These are phyloP conservation scores for Neuroterus valhalla DNA, from an alignment of 1,140 invertebrate genomes.

Conservation along the genomic window DNA sequence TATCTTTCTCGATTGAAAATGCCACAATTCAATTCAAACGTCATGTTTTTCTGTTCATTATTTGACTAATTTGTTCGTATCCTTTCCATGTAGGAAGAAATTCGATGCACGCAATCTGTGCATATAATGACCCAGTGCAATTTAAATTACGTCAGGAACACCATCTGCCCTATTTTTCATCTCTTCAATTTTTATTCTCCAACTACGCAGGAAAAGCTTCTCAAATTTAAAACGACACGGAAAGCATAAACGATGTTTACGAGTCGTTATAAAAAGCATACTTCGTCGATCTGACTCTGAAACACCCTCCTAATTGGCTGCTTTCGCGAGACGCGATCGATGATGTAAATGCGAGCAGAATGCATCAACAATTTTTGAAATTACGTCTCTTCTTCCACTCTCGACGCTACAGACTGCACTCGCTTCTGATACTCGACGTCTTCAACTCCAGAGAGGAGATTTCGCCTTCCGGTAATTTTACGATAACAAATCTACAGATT, in stretches of 20 bases:
- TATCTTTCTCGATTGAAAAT: too few species aligned
- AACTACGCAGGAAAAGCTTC: slow-evolving; percentile 7
- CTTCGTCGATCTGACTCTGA: not conserved
- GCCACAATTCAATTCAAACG: too few species aligned
- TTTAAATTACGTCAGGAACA: too few species aligned
- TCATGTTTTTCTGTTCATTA: too few species aligned
- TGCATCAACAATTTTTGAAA: slow-evolving; percentile 20
- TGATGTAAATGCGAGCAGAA: slow-evolving; percentile 8
- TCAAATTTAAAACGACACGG: slow-evolving; percentile 2
- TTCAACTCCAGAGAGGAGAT: not conserved
- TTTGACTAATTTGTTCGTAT: too few species aligned
- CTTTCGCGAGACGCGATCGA: not conserved
- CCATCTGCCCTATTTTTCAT: not conserved
- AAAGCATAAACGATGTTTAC: slow-evolving; percentile 21
- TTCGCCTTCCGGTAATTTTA: slow-evolving; percentile 2
- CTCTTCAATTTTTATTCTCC: slow-evolving; percentile 1
- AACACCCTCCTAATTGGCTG: not conserved
- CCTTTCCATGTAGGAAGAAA: too few species aligned
- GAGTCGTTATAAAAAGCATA: slow-evolving; percentile 11
- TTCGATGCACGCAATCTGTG: too few species aligned
- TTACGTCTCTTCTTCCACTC: slow-evolving; percentile 1
- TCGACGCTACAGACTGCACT: not conserved
- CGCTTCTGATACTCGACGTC: not conserved
- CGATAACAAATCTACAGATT: not conserved
- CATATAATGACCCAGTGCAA: too few species aligned